These are phyloP conservation scores for Protonemura montana DNA, from an alignment of 2,888 invertebrate genomes.

Conservation along the genomic window DNA sequence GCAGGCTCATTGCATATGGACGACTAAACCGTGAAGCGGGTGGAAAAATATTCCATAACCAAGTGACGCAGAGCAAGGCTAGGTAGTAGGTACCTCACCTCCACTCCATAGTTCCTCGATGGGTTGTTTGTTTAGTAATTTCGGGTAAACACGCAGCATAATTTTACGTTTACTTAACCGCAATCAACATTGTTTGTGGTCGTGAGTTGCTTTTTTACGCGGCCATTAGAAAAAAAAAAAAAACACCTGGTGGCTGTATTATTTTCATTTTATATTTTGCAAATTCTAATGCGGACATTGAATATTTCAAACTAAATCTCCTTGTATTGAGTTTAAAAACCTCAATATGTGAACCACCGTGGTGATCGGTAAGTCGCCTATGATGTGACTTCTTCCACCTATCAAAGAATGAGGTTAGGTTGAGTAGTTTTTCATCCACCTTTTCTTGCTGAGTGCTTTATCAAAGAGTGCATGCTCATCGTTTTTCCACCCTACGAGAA, in stretches of 20 bases:
- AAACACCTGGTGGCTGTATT: neutral
- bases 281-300: neutral
- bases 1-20: conserved; percentile 22
- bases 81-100: too few species aligned
- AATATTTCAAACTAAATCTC: neutral
- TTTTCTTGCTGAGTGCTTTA: neutral
- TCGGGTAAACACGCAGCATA: neutral
- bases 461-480: neutral
- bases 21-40: neutral
- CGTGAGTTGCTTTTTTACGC: neutral
- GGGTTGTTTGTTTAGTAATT: neutral
- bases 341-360: neutral
- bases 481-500: neutral
- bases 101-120: neutral
- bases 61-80: neutral
- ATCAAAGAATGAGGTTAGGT: neutral
- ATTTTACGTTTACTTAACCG: neutral
- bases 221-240: neutral
- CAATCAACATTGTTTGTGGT: neutral
- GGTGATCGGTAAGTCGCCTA: neutral
- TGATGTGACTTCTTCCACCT: neutral
- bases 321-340: neutral
- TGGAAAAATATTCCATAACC: conserved; percentile 23
- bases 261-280: too few species aligned
- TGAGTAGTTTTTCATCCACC: neutral